A percentile compares a stretch with the other conserved stretches of the same genome.
phyloP scores from a whole-genome alignment of 1,140 invertebrate species.

The Drosophila miranda region DNA sequence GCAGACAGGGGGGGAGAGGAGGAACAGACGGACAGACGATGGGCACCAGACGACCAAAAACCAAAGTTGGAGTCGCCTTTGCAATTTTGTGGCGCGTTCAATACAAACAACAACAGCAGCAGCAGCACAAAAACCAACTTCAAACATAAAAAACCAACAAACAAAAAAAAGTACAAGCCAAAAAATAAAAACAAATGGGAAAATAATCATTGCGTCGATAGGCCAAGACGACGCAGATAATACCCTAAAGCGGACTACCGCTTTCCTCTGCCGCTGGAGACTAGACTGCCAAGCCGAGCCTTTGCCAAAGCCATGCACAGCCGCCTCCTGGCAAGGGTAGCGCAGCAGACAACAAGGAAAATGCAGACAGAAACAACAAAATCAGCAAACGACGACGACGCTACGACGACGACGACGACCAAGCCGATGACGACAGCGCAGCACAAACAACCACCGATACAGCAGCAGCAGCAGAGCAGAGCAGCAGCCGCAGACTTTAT shows the following conservation, averaged over 20 bases:
- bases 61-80: slow-evolving; percentile 61
- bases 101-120: slow-evolving; percentile 23
- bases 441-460: slow-evolving; percentile 71
- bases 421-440: slow-evolving; percentile 31
- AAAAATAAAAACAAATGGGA: neutral
- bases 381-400: slow-evolving; percentile 41
- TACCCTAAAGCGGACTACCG: neutral
- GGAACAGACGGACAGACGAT: slow-evolving; percentile 3
- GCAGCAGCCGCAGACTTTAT: slow-evolving; percentile 47
- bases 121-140: slow-evolving; percentile 51
- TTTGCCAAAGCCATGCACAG: no score
- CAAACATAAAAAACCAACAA: slow-evolving; percentile 33
- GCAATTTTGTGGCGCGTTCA: slow-evolving; percentile 69
- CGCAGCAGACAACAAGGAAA: slow-evolving; percentile 77
- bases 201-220: neutral
- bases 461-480: slow-evolving; percentile 43
- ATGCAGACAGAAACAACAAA: slow-evolving; percentile 74
- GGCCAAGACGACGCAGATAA: neutral
- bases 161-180: slow-evolving; percentile 3
- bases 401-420: slow-evolving; percentile 32
- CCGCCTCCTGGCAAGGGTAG: neutral
- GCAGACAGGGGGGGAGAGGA: slow-evolving; percentile 7
- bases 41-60: slow-evolving; percentile 26
- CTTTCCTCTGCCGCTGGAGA: no score
- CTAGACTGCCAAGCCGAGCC: no score